phyloP scores from a whole-genome alignment of 2,888 invertebrate species.

The Spodoptera littoralis region DNA sequence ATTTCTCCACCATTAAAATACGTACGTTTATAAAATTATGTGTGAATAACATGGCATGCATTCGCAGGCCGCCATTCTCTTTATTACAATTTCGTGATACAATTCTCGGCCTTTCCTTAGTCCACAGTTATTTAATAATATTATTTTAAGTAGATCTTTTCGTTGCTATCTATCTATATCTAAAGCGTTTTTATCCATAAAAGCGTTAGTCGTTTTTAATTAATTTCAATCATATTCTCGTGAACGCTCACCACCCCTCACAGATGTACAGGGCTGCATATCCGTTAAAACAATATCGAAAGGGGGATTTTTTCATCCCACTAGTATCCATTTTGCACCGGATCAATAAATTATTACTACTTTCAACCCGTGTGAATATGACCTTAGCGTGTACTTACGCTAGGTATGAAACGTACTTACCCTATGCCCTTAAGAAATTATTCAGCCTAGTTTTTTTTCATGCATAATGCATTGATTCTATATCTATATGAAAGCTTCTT shows the following conservation, averaged over 20 bases:
- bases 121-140: neutral
- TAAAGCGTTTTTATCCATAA: neutral
- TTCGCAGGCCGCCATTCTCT: neutral
- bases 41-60: conserved; percentile 15
- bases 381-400: conserved; percentile 66
- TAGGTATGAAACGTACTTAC: neutral
- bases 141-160: no score
- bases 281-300: conserved; percentile 70
- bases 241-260: conserved; percentile 53
- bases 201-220: conserved; percentile 44
- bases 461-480: no score
- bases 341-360: conserved; percentile 80
- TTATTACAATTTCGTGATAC: neutral
- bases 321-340: conserved; percentile 71
- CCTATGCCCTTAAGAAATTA: conserved; percentile 15
- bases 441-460: neutral
- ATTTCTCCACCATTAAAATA: conserved; percentile 7
- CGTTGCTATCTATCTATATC: no score
- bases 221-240: conserved; percentile 57
- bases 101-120: conserved; percentile 6
- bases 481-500: no score
- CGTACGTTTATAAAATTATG: neutral
- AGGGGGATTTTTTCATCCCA: conserved; percentile 68
- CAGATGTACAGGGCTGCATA: conserved; percentile 55
- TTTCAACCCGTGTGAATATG: conserved; percentile 79